Evolutionary conservation across 2,797 vertebrate species (phyloP), one percentile per base, ranked within the genome.

Genomic region (Intellagama lesueurii): DNA sequence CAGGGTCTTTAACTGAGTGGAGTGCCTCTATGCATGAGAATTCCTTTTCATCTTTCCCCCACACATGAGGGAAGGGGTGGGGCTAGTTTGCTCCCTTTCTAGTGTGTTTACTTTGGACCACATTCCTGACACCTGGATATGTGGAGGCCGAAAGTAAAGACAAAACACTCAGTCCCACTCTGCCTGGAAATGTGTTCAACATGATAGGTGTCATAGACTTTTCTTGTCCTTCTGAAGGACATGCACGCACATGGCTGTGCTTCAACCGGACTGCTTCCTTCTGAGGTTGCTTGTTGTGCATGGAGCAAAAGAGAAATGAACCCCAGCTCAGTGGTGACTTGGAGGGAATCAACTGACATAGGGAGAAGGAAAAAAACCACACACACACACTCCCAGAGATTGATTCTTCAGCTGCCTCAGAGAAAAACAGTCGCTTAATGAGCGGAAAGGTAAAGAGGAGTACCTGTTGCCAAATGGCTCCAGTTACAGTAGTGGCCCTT

Each of bases 391-490:
- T 79, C 89, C 81, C 40, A 83, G 26, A 82, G 84, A n/a, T 76
- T 95, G 85, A 40, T 90, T 90, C 94, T 95, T 82, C 56, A 94
- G 81, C 87, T 92, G 86, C 86, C 91, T 89, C 64, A 90, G 86
- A 93, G 90, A 85, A 12, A 95, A 95, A 88, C 90, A 81, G 91
- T 79, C 91, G 89, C 66, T 16, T 44, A 90, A 81, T 87, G 89
- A 84, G 91, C 93, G 88, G 93, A 90, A 95, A 93, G 92, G 84
- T 70, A 60, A 70, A 77, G 56, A 75, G 91, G 91, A 92, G 85
- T 93, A 96, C 95, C 95, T 95, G 92, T 88, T 94, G 89, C 94
- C 95, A 95, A 96, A 95, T 86, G 92, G 89, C 91, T 94, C 85
- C 89, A 92, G 95, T 96, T 95, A 94, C 93, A 93, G 88, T 0